These are phyloP conservation scores for Corydoras maculifer DNA, from an alignment of 2,113 vertebrate species.

Conservation along the genomic window DNA sequence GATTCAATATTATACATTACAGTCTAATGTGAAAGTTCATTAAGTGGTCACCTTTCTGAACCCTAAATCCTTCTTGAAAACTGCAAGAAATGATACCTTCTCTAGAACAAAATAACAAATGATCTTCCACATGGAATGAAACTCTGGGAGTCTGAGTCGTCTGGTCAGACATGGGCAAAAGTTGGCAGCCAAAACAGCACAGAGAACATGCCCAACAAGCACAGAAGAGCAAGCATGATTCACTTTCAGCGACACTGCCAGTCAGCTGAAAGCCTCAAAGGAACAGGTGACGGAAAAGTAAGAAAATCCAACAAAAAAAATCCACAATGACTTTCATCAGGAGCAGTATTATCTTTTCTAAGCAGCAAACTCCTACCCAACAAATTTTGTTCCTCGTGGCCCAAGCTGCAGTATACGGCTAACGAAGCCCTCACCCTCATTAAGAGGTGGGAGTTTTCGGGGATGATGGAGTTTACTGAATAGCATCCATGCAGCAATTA, in stretches of 20 bases:
- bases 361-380: conserved; percentile 87
- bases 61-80: conserved; percentile 15
- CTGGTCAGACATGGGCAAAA: conserved; percentile 51
- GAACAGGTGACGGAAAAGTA: conserved; percentile 54
- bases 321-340: conserved; percentile 47
- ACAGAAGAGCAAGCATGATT: conserved; percentile 67
- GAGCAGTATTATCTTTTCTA: conserved; percentile 74
- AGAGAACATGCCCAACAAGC: conserved; percentile 82
- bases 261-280: conserved; percentile 74
- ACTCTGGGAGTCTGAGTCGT: conserved; percentile 47
- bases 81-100: conserved; percentile 55
- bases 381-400: conserved; percentile 99
- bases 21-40: background rate
- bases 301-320: conserved; percentile 26
- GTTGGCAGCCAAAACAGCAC: conserved; percentile 71
- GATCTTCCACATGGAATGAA: conserved; percentile 54
- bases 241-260: conserved; percentile 73
- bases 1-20: no score
- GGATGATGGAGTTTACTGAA: conserved; percentile 99
- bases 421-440: conserved; percentile 99
- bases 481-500: conserved; percentile 86
- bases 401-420: conserved; percentile 99
- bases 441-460: conserved; percentile 93
- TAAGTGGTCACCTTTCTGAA: background rate
- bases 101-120: conserved; percentile 52